A percentile compares a stretch with the other conserved stretches of the same genome.
These are phyloP conservation scores for Delphinus delphis DNA, from an alignment of 2,113 vertebrate genomes.

Conservation along the genomic window DNA sequence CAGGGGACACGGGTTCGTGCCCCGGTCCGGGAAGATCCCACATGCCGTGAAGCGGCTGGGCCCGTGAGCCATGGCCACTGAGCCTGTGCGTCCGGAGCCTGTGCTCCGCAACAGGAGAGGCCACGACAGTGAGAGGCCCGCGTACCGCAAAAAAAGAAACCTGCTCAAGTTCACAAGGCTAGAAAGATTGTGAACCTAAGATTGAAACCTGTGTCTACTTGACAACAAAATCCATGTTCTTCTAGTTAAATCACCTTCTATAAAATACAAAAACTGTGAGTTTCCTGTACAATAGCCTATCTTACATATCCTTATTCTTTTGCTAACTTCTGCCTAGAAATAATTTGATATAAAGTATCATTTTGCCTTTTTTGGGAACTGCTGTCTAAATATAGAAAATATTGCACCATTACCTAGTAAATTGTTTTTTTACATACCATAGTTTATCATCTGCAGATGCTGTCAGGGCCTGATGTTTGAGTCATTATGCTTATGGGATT, in stretches of 20 bases:
- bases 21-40: too few relatives aligned
- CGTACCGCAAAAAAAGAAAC: background rate
- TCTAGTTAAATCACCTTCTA: background rate
- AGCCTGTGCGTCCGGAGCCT: too few relatives aligned
- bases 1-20: accelerated
- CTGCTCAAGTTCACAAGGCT: background rate
- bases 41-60: too few relatives aligned
- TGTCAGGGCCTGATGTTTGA: slow-evolving; percentile 65
- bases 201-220: background rate
- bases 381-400: slow-evolving; percentile 73
- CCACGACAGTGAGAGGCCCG: too few relatives aligned
- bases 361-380: slow-evolving; percentile 51
- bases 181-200: background rate
- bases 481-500: slow-evolving; percentile 77
- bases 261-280: slow-evolving; percentile 4
- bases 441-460: slow-evolving; percentile 61
- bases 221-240: background rate
- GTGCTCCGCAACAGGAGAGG: accelerated
- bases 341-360: slow-evolving; percentile 54
- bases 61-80: too few relatives aligned
- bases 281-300: background rate
- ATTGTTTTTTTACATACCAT: slow-evolving; percentile 62
- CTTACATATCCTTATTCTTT: slow-evolving; percentile 10
- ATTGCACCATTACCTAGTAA: slow-evolving; percentile 60
- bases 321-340: background rate